Conservation (phyloP, 1,140 invertebrate genomes). For the Caenorhabditis tropicalis region DNA sequence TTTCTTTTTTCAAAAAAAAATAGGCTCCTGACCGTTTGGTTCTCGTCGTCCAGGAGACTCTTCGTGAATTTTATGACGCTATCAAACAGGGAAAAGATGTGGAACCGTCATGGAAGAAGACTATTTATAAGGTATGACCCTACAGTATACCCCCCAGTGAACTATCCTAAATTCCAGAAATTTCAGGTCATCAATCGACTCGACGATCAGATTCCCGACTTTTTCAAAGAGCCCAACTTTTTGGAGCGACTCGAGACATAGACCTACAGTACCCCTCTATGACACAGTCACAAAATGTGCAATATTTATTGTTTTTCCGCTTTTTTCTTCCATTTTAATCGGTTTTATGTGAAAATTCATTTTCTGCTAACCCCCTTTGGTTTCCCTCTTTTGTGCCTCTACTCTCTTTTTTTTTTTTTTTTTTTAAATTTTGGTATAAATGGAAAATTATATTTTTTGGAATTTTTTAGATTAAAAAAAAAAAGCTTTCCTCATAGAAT, state of each 20-base stretch:
- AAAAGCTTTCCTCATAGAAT: too few relatives aligned
- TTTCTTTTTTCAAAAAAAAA: neutral
- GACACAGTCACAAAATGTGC: neutral
- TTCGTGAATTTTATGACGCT: constrained; percentile 97
- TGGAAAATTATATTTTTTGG: too few relatives aligned
- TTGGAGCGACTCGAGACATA: constrained; percentile 88
- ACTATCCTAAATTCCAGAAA: neutral
- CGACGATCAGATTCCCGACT: constrained; percentile 97
- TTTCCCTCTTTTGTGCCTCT: too few relatives aligned
- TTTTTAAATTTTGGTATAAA: too few relatives aligned
- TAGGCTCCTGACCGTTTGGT: constrained; percentile 96
- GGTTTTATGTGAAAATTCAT: neutral
- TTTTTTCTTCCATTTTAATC: neutral
- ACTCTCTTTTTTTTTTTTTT: too few relatives aligned
- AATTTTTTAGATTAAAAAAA: too few relatives aligned
- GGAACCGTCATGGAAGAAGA: constrained; percentile 99
- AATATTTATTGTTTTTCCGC: neutral
- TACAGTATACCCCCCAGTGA: neutral
- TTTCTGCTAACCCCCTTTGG: neutral
- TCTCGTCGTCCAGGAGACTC: constrained; percentile 92
- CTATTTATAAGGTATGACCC: constrained; percentile 90
- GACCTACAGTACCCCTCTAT: neutral
- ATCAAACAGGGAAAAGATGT: constrained; percentile 91
- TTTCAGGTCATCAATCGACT: constrained; percentile 86
- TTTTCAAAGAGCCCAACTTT: constrained; percentile 99